Evolutionary conservation across 1,140 invertebrate species (phyloP).

Genomic region (Bombus polaris): DNA sequence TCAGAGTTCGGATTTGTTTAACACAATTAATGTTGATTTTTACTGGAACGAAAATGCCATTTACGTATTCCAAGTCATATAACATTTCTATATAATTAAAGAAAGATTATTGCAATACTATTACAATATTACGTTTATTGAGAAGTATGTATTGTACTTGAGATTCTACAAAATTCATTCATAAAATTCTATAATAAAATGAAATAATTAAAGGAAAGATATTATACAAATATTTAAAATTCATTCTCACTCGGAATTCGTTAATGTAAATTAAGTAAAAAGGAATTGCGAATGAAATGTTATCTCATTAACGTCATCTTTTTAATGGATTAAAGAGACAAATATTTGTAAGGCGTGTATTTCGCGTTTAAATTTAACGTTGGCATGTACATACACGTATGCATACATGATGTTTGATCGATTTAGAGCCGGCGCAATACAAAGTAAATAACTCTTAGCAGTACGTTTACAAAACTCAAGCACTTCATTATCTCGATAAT

Average conservation of each 20-base stretch:
- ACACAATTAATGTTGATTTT: neutral
- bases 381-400: neutral
- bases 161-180: too few relatives aligned
- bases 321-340: neutral
- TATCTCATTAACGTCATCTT: neutral
- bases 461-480: neutral
- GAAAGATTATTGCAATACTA: too few relatives aligned
- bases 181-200: too few relatives aligned
- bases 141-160: too few relatives aligned
- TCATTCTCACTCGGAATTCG: too few relatives aligned
- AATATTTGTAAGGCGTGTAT: neutral
- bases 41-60: neutral
- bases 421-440: neutral
- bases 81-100: too few relatives aligned
- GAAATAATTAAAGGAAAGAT: neutral
- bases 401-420: constrained; percentile 34
- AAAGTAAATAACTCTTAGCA: neutral
- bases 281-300: neutral
- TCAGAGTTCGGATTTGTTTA: neutral
- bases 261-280: neutral
- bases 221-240: too few relatives aligned
- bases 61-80: neutral
- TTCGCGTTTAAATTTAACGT: neutral
- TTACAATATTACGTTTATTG: too few relatives aligned
- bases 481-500: neutral